Evolutionary conservation across 2,797 vertebrate genomes (phyloP), one percentile per base, ranked within the genome.

Genomic region (Lacerta viridis): DNA sequence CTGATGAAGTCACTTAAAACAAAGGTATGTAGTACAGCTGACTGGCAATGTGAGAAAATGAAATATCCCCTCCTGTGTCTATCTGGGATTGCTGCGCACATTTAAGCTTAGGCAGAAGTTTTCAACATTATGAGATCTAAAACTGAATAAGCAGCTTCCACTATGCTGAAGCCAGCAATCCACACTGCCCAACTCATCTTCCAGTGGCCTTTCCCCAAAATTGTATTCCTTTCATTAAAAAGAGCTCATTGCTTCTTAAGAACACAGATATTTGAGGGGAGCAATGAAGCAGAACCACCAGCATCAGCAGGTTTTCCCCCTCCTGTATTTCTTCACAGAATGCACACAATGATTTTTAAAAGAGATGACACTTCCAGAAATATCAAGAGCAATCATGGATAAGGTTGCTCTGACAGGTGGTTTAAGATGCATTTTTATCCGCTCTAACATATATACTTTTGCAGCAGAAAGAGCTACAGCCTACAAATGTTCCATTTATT

Each of bases 151-250:
- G 29, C 29, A 75, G 17, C 46, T 75, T 61, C 66, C 15, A 55
- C 25, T 66, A 20, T 85, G 69, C 59, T 81, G 78, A 68, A 89
- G 33, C 41, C 59, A 85, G 83, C 55, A 81, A 66, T 66, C 41
- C 43, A 75, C 6, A 27, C 29, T 79, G 46, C 46, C 76, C 43
- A 36, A n/a, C 9, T 43, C 59, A 46, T 82, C 71, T 87, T 75
- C 55, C n/a, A 18, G 55, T 76, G 39, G 80, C n/a, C 71, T 66
- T 83, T 68, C 55, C 43, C 39, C 20, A n/a, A 39, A 80, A 72
- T 18, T 55, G 59, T 36, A 81, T 87, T 66, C 50, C 55, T 83
- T 75, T 82, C 79, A 76, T 50, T 82, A 59, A 87, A 79, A 86
- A 71, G n/a, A 69, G 64, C 17, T 59, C n/a, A 43, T 11, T 76